Evolutionary conservation across 2,797 vertebrate species (phyloP).

Genomic region (Poecilia wingei): DNA sequence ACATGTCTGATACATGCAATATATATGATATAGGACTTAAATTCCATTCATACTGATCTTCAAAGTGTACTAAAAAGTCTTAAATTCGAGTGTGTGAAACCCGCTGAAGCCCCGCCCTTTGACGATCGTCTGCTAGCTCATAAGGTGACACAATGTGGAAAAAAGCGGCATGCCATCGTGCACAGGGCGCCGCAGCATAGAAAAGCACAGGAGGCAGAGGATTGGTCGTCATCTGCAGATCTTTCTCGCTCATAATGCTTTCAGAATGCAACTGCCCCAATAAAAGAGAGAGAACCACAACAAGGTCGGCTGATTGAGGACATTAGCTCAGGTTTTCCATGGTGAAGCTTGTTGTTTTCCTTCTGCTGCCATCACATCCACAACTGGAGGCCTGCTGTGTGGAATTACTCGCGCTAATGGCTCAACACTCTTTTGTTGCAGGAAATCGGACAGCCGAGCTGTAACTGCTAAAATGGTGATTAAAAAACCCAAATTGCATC

Average conservation of each 20-base stretch:
- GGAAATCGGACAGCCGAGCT: conserved; percentile 84
- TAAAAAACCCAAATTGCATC: conserved; percentile 86
- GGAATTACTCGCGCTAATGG: conserved; percentile 84
- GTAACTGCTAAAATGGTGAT: conserved; percentile 84
- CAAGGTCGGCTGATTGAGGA: conserved; percentile 70
- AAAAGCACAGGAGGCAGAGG: conserved; percentile 25
- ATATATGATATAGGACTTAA: too few relatives aligned
- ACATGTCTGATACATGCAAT: too few relatives aligned
- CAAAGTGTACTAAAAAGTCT: too few relatives aligned
- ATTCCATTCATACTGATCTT: too few relatives aligned
- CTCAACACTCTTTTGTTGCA: conserved; percentile 83
- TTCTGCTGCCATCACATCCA: conserved; percentile 71
- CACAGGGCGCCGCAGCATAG: background rate
- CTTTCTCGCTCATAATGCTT: conserved; percentile 61
- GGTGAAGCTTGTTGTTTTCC: conserved; percentile 67
- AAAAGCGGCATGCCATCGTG: background rate
- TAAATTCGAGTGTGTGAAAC: too few relatives aligned
- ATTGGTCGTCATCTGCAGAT: conserved; percentile 52
- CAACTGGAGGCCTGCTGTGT: conserved; percentile 83
- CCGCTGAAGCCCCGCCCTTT: background rate
- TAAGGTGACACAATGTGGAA: background rate
- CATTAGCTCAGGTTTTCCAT: conserved; percentile 81
- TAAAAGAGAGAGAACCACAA: conserved; percentile 67
- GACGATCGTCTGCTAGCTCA: background rate
- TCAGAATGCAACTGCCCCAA: conserved; percentile 61